Base-by-base conservation (phyloP, 2,113 vertebrate species). In the Colinus virginianus region DNA sequence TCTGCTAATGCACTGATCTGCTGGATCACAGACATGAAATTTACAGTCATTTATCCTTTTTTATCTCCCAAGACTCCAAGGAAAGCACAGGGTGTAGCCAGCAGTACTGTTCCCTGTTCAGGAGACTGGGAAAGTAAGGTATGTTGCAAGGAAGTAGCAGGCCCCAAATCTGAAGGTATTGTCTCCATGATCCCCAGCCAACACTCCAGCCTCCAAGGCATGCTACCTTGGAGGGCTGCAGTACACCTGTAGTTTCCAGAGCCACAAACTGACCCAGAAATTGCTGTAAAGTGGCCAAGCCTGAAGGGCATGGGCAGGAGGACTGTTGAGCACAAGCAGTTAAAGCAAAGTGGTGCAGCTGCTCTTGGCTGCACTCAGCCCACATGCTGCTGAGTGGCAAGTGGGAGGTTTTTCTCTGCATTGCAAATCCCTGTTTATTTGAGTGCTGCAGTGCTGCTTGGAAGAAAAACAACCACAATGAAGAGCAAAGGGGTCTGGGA, bases 341-440 rank as follows among this genome's bases (percentile, higher is more conserved):
- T 23, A 51, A 38, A 87, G 55, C 12, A 11, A 36, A 88, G 88
- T 9, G 42, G 46, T 34, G 53, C 87, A 90, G 93, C 86, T 89
- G 92, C 82, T 94, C 42, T 85, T 53, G 26, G 90, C 91, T 84
- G 89, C 1, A 25, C 88, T 32, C 92, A 90, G 93, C 96, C 96
- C 96, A 96, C 96, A 87, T 22, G 21, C 87, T 87, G 78, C 89
- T 9, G 22, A 28, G 75, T 64, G 87, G 76, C 32, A 1, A 90
- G 94, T 95, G 85, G 93, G 88, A 94, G 94, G 91, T 59, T 96
- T 92, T 84, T 74, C 91, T 94, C 93, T 94, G 96, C 84, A 93
- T 90, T 94, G 90, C 90, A 93, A 96, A 96, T 97, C 91, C 74
- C 70, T 86, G 82, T 88, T 82, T 13, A 66, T 59, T 80, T 20